Percentiles rank a stretch among this genome's conserved stretches.
Conservation (phyloP, 2,888 invertebrate genomes). For the Philereme transversata region DNA sequence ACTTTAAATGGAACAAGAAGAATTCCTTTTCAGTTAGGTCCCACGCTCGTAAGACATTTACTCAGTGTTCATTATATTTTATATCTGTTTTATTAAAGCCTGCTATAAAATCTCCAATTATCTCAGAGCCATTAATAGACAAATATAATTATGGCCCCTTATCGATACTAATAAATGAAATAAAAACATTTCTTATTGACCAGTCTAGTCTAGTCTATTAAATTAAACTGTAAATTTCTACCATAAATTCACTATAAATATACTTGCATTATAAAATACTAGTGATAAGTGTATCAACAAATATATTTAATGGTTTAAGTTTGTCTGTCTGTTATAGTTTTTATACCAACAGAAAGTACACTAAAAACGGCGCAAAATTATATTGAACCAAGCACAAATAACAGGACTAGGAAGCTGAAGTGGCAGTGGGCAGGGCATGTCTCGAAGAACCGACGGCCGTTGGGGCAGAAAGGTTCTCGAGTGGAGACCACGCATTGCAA, state of each 20-base stretch:
- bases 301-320: not conserved
- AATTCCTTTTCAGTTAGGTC: constrained; percentile 10
- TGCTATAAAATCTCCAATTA: constrained; percentile 36
- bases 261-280: constrained; percentile 13
- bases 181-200: constrained; percentile 53
- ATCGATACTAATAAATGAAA: constrained; percentile 52
- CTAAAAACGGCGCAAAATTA: too few relatives aligned
- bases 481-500: too few relatives aligned
- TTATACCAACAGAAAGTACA: too few relatives aligned
- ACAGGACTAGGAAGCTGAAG: too few relatives aligned
- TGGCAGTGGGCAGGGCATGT: too few relatives aligned
- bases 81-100: constrained; percentile 33
- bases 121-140: constrained; percentile 42
- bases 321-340: not conserved
- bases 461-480: too few relatives aligned
- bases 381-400: too few relatives aligned
- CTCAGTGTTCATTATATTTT: constrained; percentile 26
- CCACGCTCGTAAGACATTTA: constrained; percentile 28
- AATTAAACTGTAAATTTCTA: constrained; percentile 55
- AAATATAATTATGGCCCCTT: constrained; percentile 50
- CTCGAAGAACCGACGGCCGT: too few relatives aligned
- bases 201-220: constrained; percentile 52
- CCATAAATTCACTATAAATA: constrained; percentile 53
- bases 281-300: not conserved
- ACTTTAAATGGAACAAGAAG: too few relatives aligned